Evolutionary conservation across 2,797 vertebrate species (phyloP).

Genomic region (Myoxocephalus aenaeus): DNA sequence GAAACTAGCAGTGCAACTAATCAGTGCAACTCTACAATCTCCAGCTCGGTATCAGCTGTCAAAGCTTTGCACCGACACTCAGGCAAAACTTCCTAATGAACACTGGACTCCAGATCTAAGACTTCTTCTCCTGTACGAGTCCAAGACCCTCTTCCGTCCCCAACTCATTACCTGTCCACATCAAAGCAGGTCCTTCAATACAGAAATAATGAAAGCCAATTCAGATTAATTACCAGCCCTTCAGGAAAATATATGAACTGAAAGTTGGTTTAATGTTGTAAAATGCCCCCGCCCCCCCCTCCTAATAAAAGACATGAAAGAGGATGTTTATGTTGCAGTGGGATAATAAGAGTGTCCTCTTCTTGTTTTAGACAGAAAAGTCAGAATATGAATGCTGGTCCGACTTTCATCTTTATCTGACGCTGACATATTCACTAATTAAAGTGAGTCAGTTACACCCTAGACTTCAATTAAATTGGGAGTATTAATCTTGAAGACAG

Average conservation of each 20-base stretch:
- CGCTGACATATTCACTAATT: conserved; percentile 16
- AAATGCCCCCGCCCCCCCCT: not conserved
- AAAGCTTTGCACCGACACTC: not conserved
- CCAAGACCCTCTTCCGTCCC: not conserved
- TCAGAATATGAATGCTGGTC: conserved; percentile 1
- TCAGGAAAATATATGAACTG: not conserved
- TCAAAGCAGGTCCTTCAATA: not conserved
- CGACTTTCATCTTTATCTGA: conserved; percentile 23
- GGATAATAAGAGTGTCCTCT: not conserved
- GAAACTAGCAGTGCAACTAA: not conserved
- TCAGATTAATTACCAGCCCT: not conserved
- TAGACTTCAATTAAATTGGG: conserved; percentile 24
- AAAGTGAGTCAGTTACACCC: conserved; percentile 2
- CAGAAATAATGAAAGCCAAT: not conserved
- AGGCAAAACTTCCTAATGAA: not conserved
- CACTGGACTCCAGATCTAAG: not conserved
- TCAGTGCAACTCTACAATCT: not conserved
- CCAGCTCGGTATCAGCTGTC: not conserved
- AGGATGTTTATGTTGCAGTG: not conserved
- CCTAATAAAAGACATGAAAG: not conserved
- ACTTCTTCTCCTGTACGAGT: not conserved
- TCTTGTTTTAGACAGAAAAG: not conserved
- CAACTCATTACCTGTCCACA: conserved; percentile 22
- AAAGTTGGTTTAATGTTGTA: not conserved
- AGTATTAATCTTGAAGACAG: conserved; percentile 25